Conservation (phyloP, 2,113 vertebrate genomes). For the Gnathonemus echidnorhynchus region DNA sequence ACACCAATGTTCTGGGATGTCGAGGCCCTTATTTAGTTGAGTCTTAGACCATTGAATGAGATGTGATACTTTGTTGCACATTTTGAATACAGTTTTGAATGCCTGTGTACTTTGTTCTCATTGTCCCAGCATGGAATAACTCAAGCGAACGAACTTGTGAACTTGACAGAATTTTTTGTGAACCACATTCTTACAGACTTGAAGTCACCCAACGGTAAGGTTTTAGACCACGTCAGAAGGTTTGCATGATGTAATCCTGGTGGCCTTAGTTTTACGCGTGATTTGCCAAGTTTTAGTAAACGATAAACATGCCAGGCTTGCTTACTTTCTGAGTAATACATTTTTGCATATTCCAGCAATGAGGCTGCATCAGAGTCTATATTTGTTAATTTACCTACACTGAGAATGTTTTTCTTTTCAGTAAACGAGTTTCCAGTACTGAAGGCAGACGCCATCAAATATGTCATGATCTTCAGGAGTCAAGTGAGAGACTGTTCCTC, state of each 20-base stretch:
- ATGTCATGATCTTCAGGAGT: slow-evolving; percentile 98
- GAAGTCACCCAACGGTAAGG: slow-evolving; percentile 82
- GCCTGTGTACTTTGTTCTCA: slow-evolving; percentile 12
- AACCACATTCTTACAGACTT: slow-evolving; percentile 91
- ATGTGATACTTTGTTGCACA: neutral
- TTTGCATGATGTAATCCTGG: neutral
- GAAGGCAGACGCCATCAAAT: slow-evolving; percentile 97
- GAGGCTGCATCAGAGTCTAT: neutral
- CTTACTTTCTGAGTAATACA: neutral
- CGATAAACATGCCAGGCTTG: neutral
- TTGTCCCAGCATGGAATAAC: slow-evolving; percentile 89
- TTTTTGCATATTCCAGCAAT: neutral
- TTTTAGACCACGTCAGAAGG: neutral
- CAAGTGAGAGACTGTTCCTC: slow-evolving; percentile 63
- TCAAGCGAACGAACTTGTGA: slow-evolving; percentile 96
- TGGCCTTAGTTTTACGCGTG: neutral
- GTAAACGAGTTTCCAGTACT: slow-evolving; percentile 97
- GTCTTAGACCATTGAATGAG: neutral
- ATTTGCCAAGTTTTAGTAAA: neutral
- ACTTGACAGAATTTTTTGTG: slow-evolving; percentile 91
- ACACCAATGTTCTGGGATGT: neutral
- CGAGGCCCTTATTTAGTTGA: neutral
- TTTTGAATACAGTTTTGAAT: neutral
- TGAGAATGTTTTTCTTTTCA: slow-evolving; percentile 43
- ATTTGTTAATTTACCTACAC: neutral